Conservation (phyloP, 2,113 vertebrate species). For the Prochilodus magdalenae region DNA sequence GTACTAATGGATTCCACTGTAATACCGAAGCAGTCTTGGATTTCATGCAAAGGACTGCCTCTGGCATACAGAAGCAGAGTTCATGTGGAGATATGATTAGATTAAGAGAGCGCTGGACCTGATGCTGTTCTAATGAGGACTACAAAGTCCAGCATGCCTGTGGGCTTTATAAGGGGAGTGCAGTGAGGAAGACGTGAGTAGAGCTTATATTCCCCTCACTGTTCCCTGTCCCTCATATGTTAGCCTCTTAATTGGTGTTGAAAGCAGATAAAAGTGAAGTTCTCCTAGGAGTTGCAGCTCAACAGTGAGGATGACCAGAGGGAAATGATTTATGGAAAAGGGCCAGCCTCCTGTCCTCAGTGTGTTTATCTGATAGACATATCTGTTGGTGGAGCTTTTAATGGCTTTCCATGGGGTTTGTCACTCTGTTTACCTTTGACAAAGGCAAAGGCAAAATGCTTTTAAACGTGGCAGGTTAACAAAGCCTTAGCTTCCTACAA, state of each 20-base stretch:
- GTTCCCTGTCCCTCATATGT: slow-evolving; percentile 51
- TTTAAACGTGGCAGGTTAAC: not conserved
- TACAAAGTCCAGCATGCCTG: slow-evolving; percentile 64
- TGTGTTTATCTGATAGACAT: slow-evolving; percentile 58
- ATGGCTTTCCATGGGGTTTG: slow-evolving; percentile 59
- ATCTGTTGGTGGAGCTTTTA: slow-evolving; percentile 53
- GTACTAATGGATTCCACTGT: slow-evolving; percentile 49
- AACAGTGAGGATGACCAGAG: slow-evolving; percentile 46
- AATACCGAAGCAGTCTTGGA: slow-evolving; percentile 39
- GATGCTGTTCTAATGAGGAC: slow-evolving; percentile 73
- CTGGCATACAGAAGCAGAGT: slow-evolving; percentile 21
- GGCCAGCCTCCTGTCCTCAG: slow-evolving; percentile 35
- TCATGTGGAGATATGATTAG: slow-evolving; percentile 69
- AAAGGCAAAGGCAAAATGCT: slow-evolving; percentile 10
- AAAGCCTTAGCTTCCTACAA: not conserved
- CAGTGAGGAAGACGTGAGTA: slow-evolving; percentile 57
- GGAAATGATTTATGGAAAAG: slow-evolving; percentile 49
- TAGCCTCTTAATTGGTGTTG: slow-evolving; percentile 60
- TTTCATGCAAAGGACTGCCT: slow-evolving; percentile 62
- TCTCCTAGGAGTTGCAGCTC: slow-evolving; percentile 53
- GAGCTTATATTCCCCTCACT: slow-evolving; percentile 55
- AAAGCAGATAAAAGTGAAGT: slow-evolving; percentile 55
- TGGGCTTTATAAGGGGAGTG: slow-evolving; percentile 11
- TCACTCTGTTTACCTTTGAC: slow-evolving; percentile 34
- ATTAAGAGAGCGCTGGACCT: slow-evolving; percentile 74